Base-by-base conservation (phyloP, 2,113 vertebrate species). In the Osmerus eperlanus region DNA sequence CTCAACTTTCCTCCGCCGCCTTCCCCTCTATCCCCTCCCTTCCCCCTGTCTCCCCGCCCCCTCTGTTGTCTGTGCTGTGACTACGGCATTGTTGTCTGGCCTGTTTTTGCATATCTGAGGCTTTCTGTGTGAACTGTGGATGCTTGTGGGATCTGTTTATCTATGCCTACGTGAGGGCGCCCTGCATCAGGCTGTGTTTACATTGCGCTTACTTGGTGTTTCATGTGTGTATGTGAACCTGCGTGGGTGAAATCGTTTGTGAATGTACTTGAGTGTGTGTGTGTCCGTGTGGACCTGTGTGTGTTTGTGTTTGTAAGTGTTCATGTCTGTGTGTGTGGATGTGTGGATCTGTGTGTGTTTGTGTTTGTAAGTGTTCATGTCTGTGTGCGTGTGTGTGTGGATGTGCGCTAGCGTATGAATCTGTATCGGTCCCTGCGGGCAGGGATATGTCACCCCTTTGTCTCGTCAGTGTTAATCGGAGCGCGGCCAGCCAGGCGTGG, bases 381-480 rank as follows among this genome's bases (percentile, higher is more conserved):
- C 11, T 65, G 58, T 52, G 70, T 60, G 16, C 53, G 53, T 66
- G 36, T 58, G 19, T 53, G 53, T 68, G 41, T 58, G 28, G 54
- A 62, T 53, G 29, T 53, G 62, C 13, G 21, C 62, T 65, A 15
- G 68, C 21, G 53, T 64, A 63, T 65, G 60, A 65, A 56, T 76
- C 52, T 67, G 52, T 55, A 28, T 56, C 3, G 19, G 70, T 60
- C 85, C 85, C 86, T 86, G 83, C 79, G 75, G 90, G 87, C 84
- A 58, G 73, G 77, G 73, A 87, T 74, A 82, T 90, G 91, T 92
- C 89, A 87, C 85, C 85, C 89, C 83, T 88, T 88, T 84, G 83
- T 90, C 84, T 88, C 79, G 79, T 91, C 89, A 90, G 81, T 74
- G 88, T 86, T 91, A 91, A 92, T 90, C 83, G 85, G 87, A 90